These are phyloP conservation scores for Palythoa grandis DNA, from an alignment of 92 coral and sea anemone genomes.

Conservation along the genomic window DNA sequence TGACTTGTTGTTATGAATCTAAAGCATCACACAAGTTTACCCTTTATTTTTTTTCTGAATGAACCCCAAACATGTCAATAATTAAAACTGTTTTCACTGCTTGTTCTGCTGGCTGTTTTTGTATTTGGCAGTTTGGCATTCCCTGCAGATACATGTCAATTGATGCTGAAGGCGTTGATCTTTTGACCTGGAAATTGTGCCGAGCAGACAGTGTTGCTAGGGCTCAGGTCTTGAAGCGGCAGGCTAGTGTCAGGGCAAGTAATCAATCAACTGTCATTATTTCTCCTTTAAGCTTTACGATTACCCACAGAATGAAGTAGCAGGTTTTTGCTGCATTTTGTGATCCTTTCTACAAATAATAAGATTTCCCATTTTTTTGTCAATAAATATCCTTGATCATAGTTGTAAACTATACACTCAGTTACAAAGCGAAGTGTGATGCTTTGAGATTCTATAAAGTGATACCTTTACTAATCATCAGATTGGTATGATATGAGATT, in stretches of 20 bases:
- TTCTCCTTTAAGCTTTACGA: neutral
- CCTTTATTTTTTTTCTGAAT: neutral
- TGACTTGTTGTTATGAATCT: slow-evolving; percentile 21
- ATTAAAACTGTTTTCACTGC: neutral
- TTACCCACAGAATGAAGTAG: too few species aligned
- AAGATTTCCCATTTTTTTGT: neutral
- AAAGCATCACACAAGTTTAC: slow-evolving; percentile 51
- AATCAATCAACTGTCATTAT: slow-evolving; percentile 5
- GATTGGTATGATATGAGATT: slow-evolving; percentile 21
- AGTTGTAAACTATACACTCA: neutral
- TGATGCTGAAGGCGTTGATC: slow-evolving; percentile 81
- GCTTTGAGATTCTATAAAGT: slow-evolving; percentile 29
- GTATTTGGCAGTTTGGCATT: slow-evolving; percentile 80
- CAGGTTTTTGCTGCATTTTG: too few species aligned
- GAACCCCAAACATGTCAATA: neutral
- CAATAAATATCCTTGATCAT: neutral
- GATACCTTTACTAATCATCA: too few species aligned
- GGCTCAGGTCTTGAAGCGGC: slow-evolving; percentile 64
- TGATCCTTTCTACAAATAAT: too few species aligned
- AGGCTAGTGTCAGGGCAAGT: slow-evolving; percentile 91
- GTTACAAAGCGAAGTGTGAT: slow-evolving; percentile 22
- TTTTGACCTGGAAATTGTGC: slow-evolving; percentile 84
- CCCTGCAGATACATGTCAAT: slow-evolving; percentile 91
- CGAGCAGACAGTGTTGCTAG: slow-evolving; percentile 69
- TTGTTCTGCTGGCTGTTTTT: slow-evolving; percentile 52